A percentile compares a stretch with the other conserved stretches of the same genome.
These are phyloP conservation scores for Serrognathus titanus DNA, from an alignment of 2,888 invertebrate genomes.

Conservation along the genomic window DNA sequence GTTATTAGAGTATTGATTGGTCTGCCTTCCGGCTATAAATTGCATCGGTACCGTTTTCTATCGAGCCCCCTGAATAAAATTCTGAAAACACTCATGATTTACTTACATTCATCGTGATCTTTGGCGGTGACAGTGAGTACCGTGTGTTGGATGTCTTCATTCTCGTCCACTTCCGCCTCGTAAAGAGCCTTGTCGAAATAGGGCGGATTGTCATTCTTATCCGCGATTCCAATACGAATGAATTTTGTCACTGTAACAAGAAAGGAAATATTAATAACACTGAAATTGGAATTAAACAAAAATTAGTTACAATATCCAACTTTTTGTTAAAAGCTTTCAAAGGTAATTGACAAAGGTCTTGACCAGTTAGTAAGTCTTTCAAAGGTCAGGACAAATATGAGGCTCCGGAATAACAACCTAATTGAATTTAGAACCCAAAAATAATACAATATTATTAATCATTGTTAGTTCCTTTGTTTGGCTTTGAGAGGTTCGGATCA, in stretches of 20 bases:
- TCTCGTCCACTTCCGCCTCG: constrained; percentile 96
- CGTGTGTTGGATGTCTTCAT: constrained; percentile 95
- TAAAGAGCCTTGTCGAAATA: constrained; percentile 96
- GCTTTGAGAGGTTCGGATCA: too few species aligned
- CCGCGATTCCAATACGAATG: constrained; percentile 96
- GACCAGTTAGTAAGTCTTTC: too few species aligned
- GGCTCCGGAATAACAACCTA: too few species aligned
- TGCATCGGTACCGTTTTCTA: constrained; percentile 19
- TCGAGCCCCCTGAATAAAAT: constrained; percentile 16
- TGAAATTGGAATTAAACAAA: too few species aligned
- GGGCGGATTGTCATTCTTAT: constrained; percentile 99
- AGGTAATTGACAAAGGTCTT: too few species aligned
- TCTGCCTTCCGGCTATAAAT: constrained; percentile 23
- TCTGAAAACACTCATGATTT: constrained; percentile 19
- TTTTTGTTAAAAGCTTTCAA: too few species aligned
- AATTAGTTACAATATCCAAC: too few species aligned
- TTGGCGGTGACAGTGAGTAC: constrained; percentile 98
- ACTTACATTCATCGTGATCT: constrained; percentile 98
- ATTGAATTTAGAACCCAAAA: too few species aligned
- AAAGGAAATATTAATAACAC: constrained; percentile 16
- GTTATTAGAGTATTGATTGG: constrained; percentile 31
- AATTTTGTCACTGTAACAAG: constrained; percentile 90
- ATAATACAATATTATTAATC: too few species aligned
- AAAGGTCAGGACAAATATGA: too few species aligned
- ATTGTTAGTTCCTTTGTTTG: too few species aligned